These are phyloP conservation scores for Pandemis cinnamomeana DNA, from an alignment of 2,888 invertebrate genomes.

Conservation along the genomic window DNA sequence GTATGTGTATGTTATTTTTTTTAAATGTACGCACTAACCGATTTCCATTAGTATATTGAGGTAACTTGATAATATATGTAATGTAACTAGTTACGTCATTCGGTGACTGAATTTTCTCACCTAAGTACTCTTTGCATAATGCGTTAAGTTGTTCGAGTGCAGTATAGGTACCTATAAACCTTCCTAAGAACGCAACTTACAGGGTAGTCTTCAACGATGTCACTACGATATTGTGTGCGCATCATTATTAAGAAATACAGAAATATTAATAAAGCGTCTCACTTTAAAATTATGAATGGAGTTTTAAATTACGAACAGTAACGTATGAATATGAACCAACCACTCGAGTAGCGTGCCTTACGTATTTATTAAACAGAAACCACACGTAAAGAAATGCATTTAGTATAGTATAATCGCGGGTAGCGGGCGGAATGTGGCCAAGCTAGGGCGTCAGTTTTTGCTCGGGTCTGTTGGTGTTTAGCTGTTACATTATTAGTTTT, in stretches of 20 bases:
- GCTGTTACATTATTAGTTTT: slow-evolving; percentile 78
- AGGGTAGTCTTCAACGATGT: no score
- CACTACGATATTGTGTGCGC: no score
- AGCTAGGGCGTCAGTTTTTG: slow-evolving; percentile 62
- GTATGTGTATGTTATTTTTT: no score
- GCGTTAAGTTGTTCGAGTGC: no score
- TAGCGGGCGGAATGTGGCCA: slow-evolving; percentile 51
- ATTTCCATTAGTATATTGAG: no score
- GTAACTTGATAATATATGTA: no score
- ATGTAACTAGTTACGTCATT: no score
- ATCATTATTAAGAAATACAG: background rate
- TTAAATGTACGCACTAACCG: no score
- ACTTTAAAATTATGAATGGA: background rate
- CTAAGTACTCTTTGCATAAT: no score
- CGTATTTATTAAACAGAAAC: slow-evolving; percentile 5
- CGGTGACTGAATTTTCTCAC: no score
- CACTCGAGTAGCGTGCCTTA: background rate
- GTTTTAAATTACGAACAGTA: background rate
- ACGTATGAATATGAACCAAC: background rate
- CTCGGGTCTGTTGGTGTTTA: slow-evolving; percentile 59
- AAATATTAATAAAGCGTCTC: background rate
- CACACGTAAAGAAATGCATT: slow-evolving; percentile 5
- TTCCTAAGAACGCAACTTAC: no score
- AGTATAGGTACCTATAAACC: no score
- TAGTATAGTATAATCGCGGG: slow-evolving; percentile 47